Percentiles rank a stretch among this genome's conserved stretches.
phyloP scores from a whole-genome alignment of 2,113 vertebrate genomes.

The Enhydra lutris region DNA sequence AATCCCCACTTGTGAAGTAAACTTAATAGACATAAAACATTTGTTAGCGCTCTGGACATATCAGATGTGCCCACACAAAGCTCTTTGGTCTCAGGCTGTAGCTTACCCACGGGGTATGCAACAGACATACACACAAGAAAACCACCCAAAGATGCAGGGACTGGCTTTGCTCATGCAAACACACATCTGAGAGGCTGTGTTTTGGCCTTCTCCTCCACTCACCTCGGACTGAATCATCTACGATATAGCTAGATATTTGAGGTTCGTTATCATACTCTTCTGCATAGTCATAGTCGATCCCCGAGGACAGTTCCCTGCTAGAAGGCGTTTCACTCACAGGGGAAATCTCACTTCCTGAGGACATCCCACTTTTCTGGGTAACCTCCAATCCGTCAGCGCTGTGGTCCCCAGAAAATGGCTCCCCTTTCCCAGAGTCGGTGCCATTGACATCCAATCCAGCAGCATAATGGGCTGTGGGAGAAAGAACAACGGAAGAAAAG shows the following conservation, averaged over 20 bases:
- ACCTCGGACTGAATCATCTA: slow-evolving; percentile 81
- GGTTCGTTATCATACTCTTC: slow-evolving; percentile 75
- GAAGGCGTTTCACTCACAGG: slow-evolving; percentile 29
- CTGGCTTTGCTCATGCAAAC: not conserved
- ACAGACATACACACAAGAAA: not conserved
- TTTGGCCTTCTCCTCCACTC: slow-evolving; percentile 28
- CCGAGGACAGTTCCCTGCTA: not conserved
- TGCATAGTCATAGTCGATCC: slow-evolving; percentile 76
- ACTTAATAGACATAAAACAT: not conserved
- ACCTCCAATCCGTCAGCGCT: not conserved
- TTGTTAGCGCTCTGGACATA: not conserved
- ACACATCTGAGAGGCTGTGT: not conserved
- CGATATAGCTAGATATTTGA: slow-evolving; percentile 72
- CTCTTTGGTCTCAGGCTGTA: not conserved
- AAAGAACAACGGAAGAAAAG: not conserved
- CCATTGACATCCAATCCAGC: slow-evolving; percentile 52
- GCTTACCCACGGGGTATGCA: not conserved
- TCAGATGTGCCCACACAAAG: not conserved
- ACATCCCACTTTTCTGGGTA: not conserved
- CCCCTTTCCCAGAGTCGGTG: slow-evolving; percentile 49
- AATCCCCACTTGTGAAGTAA: not conserved
- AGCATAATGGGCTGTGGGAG: slow-evolving; percentile 16
- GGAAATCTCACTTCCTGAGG: not conserved
- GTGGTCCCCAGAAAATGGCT: not conserved
- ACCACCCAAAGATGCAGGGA: not conserved